Base-by-base conservation (phyloP, 2,888 invertebrate species). In the Caenorhabditis uteleia region DNA sequence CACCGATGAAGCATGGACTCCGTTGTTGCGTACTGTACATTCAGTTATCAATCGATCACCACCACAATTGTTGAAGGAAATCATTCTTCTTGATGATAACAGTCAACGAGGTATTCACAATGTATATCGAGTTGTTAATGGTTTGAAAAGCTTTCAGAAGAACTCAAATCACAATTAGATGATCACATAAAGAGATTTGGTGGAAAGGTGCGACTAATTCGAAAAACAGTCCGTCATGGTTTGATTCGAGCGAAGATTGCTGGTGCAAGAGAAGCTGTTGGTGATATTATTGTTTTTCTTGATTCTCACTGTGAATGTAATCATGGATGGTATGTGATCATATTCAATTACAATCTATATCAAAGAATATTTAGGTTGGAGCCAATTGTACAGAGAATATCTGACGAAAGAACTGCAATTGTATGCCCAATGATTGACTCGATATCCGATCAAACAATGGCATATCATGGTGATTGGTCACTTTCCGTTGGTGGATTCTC, bases 391-490 rank as follows among this genome's bases (percentile, higher is more conserved):
- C 88, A 91, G 69, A 87, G 94, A 50, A 90, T 95, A 81, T 90
- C 90, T 84, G 89, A 91, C 72, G 88, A 91, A 29, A 86, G 89
- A 0, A 89, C 88, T 26, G 89, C 91, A 10, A 91, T 95, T 8
- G 87, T 93, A 50, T 91, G 93, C 77, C 97, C 97, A 42, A 91
- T 94, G 76, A 97, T 97, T 72, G 97, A 97, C 86, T 90, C 91
- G 54, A 93, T 97, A 76, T 91, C 91, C 84, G 90, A 91, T 66
- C 87, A 88, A 71, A 90, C 88, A 45, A 88, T 93, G 84, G 89
- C 88, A 80, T 92, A 91, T 85, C 56, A 53, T 18, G 75, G 73
- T 8, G 71, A 57, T 21, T 64, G 57, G 57, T 43, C 53, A 5
- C 33, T 49, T 3, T 60, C 75, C 8, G 69, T 68, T 26, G 73